Evolutionary conservation across 2,113 vertebrate genomes (phyloP).

Genomic region (Stegastes partitus): DNA sequence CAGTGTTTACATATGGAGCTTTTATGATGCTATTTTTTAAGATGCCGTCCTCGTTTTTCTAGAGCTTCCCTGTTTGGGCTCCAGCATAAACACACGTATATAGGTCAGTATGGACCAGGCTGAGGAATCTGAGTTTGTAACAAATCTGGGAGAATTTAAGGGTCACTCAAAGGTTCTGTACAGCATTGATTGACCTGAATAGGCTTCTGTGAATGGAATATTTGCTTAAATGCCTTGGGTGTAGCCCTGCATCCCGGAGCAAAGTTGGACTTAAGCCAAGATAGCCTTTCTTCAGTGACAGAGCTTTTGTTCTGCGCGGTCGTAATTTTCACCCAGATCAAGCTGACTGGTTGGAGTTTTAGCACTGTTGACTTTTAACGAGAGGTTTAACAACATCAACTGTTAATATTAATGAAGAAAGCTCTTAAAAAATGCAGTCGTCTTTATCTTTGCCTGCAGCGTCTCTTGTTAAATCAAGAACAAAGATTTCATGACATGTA

Average conservation of each 20-base stretch:
- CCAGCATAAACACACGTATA: conserved; percentile 61
- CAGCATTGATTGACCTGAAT: conserved; percentile 60
- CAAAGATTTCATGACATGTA: not conserved
- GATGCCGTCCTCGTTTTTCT: conserved; percentile 33
- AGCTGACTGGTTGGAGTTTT: conserved; percentile 1
- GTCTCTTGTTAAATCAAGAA: not conserved
- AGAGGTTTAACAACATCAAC: no score
- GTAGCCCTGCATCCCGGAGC: conserved; percentile 42
- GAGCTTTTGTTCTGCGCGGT: conserved; percentile 47
- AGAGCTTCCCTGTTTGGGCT: conserved; percentile 24
- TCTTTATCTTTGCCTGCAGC: not conserved
- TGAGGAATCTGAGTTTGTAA: conserved; percentile 59
- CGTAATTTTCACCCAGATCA: conserved; percentile 34
- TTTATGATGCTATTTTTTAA: conserved; percentile 41
- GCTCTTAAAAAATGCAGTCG: no score
- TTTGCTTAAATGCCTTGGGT: conserved; percentile 63
- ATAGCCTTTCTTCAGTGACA: conserved; percentile 30
- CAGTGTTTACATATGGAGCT: conserved; percentile 28
- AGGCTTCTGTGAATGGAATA: conserved; percentile 68
- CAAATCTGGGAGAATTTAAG: conserved; percentile 42
- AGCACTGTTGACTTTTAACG: conserved; percentile 5
- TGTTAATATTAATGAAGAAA: no score
- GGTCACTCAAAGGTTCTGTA: conserved; percentile 51
- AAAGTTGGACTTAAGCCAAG: conserved; percentile 61
- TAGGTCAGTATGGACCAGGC: conserved; percentile 63